These are phyloP conservation scores for Luperina testacea DNA, from an alignment of 2,888 invertebrate species.

Conservation along the genomic window DNA sequence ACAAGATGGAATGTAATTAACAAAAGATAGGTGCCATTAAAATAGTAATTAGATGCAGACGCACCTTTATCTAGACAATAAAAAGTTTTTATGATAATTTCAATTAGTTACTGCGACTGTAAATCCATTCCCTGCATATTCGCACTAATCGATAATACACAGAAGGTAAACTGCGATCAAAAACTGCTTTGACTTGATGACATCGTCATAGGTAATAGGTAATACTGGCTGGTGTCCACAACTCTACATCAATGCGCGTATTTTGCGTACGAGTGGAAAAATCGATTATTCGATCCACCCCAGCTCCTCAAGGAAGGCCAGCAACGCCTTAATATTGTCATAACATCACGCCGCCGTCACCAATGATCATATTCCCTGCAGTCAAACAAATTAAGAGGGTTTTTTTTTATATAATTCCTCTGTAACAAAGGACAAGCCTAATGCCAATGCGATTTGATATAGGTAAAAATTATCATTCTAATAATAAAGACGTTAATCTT, in stretches of 20 bases:
- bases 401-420: background rate
- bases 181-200: background rate
- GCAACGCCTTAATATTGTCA: background rate
- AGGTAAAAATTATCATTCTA: too few relatives aligned
- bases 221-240: too few relatives aligned
- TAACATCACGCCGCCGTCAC: background rate
- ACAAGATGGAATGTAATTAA: constrained; percentile 22
- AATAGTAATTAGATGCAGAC: constrained; percentile 56
- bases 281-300: too few relatives aligned
- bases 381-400: background rate
- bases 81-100: constrained; percentile 71
- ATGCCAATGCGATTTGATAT: background rate
- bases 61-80: constrained; percentile 62
- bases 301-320: too few relatives aligned
- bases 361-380: background rate
- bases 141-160: background rate
- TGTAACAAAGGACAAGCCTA: background rate
- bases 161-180: constrained; percentile 10
- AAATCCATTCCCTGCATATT: constrained; percentile 62
- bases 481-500: too few relatives aligned
- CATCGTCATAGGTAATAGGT: background rate
- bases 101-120: constrained; percentile 68
- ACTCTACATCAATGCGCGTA: too few relatives aligned
- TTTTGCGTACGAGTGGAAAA: too few relatives aligned
- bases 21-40: constrained; percentile 24